These are phyloP conservation scores for Sinosuthora webbiana DNA, from an alignment of 2,113 vertebrate species.

Conservation along the genomic window DNA sequence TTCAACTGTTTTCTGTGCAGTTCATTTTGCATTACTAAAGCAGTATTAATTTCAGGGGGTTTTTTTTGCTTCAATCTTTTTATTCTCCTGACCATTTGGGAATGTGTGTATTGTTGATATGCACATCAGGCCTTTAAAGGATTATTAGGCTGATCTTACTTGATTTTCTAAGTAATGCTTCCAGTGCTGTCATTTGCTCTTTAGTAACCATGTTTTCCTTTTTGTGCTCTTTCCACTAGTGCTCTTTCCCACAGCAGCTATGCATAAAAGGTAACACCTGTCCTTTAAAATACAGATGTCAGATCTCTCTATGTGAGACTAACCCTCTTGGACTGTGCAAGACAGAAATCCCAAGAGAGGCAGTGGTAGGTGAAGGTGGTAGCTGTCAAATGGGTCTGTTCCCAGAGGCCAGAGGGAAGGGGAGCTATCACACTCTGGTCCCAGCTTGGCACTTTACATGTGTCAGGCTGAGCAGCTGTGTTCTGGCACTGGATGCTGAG, in stretches of 20 bases:
- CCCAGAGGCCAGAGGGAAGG: background rate
- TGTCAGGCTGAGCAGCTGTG: background rate
- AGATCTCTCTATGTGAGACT: background rate
- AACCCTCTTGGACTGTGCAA: background rate
- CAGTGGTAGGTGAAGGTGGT: background rate
- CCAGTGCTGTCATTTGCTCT: background rate
- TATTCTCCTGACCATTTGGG: background rate
- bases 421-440: background rate
- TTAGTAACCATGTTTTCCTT: background rate
- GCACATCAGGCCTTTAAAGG: background rate
- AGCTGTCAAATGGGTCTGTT: background rate
- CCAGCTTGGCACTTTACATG: background rate
- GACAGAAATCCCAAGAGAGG: background rate
- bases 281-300: background rate
- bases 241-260: background rate
- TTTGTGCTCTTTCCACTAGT: background rate
- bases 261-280: background rate
- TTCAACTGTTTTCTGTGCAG: background rate
- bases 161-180: background rate
- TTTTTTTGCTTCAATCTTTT: background rate
- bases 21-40: background rate
- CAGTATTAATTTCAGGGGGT: accelerated
- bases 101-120: background rate
- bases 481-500: background rate
- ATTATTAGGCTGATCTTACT: background rate